phyloP scores from a whole-genome alignment of 2,797 vertebrate genomes.

The Acanthornis magna region DNA sequence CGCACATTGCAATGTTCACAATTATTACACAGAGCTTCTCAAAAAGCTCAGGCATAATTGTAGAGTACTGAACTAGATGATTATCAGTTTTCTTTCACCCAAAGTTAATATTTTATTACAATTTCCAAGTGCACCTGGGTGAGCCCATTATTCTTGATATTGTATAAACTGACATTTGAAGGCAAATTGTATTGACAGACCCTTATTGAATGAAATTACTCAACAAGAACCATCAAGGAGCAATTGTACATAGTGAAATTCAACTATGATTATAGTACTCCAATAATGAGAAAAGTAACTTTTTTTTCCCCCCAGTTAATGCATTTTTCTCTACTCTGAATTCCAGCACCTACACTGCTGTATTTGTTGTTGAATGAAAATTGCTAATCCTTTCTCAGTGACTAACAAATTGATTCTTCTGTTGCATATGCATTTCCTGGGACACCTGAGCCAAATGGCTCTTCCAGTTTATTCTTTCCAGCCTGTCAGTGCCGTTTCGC shows the following conservation, averaged over 20 bases:
- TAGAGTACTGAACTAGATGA: background rate
- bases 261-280: conserved; percentile 1
- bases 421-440: background rate
- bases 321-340: background rate
- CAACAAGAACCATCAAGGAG: conserved; percentile 32
- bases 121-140: conserved; percentile 26
- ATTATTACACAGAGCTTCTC: background rate
- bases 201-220: conserved; percentile 31
- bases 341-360: background rate
- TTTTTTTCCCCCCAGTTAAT: background rate
- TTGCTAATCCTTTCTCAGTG: background rate
- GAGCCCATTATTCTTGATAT: conserved; percentile 9
- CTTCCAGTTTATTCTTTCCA: background rate
- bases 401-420: conserved; percentile 6
- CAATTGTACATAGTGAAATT: conserved; percentile 34
- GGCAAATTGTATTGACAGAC: conserved; percentile 49
- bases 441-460: background rate
- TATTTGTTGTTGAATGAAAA: background rate
- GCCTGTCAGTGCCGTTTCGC: background rate
- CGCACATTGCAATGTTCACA: background rate
- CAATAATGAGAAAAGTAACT: conserved; percentile 8
- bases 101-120: conserved; percentile 39
- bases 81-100: conserved; percentile 15
- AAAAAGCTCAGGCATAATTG: background rate
- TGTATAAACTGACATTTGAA: conserved; percentile 43